phyloP scores from a whole-genome alignment of 2,113 vertebrate genomes.

The Phylloscopus trochiloides region DNA sequence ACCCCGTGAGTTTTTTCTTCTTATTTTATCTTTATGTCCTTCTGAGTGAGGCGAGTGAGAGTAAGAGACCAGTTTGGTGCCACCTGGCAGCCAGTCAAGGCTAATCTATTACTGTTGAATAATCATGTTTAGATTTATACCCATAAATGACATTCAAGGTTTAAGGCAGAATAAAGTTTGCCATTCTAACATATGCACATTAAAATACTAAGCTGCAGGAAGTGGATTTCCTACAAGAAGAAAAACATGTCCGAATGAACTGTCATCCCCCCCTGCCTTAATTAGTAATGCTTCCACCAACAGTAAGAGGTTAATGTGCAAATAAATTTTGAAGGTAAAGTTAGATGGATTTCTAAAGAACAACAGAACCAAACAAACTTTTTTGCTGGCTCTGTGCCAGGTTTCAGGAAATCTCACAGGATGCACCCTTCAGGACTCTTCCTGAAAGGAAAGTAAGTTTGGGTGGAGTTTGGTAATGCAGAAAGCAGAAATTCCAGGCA shows the following conservation, averaged over 20 bases:
- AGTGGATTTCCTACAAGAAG: neutral
- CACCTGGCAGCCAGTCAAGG: neutral
- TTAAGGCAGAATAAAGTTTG: neutral
- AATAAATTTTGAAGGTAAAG: neutral
- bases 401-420: slow-evolving; percentile 31
- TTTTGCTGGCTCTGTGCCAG: neutral
- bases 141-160: neutral
- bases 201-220: neutral
- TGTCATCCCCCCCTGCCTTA: neutral
- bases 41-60: neutral
- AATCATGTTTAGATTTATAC: neutral
- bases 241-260: neutral
- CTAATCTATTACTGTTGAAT: neutral
- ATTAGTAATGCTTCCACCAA: neutral
- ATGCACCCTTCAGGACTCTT: slow-evolving; percentile 28
- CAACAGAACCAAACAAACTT: neutral
- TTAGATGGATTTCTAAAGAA: neutral
- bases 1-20: neutral
- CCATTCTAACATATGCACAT: neutral
- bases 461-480: slow-evolving; percentile 28
- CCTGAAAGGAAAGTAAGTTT: slow-evolving; percentile 55
- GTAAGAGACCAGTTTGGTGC: neutral
- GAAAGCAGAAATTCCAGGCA: neutral
- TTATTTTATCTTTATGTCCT: neutral
- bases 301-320: neutral